A percentile compares a stretch with the other conserved stretches of the same genome.
Conservation (phyloP, 2,113 vertebrate genomes). For the Marcusenius ussheri region DNA sequence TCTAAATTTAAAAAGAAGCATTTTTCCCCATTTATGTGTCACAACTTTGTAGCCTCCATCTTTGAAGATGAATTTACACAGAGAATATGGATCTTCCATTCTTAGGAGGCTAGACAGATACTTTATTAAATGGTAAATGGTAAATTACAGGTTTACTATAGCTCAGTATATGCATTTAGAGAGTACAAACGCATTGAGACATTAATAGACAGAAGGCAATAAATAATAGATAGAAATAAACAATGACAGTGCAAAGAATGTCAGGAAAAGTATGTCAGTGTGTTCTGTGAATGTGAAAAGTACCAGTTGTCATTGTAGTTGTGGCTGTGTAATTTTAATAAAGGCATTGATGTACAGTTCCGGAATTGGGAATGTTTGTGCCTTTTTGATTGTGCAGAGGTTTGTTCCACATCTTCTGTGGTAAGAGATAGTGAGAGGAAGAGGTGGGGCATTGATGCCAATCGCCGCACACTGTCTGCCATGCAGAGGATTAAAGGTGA, state of each 20-base stretch:
- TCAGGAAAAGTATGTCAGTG: neutral
- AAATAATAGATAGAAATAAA: neutral
- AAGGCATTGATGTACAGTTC: neutral
- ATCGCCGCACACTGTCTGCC: constrained; percentile 47
- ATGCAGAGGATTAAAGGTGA: constrained; percentile 43
- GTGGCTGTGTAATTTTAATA: neutral
- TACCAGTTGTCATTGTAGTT: neutral
- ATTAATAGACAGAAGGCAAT: neutral
- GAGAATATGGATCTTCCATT: neutral
- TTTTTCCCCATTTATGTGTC: neutral
- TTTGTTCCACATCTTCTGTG: neutral
- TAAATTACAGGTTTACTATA: neutral
- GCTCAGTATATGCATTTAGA: neutral
- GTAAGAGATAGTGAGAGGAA: constrained; percentile 13
- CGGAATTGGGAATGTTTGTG: neutral
- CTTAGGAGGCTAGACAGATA: neutral
- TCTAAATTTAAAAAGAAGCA: neutral
- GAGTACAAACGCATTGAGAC: neutral
- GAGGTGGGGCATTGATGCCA: constrained; percentile 44
- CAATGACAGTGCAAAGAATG: neutral
- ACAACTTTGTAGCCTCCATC: neutral
- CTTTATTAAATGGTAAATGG: neutral
- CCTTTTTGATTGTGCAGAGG: neutral
- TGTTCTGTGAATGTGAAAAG: neutral
- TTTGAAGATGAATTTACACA: neutral